Percentiles rank a stretch among this genome's conserved stretches.
phyloP scores from a whole-genome alignment of 2,797 vertebrate genomes.

The Salmo trutta region DNA sequence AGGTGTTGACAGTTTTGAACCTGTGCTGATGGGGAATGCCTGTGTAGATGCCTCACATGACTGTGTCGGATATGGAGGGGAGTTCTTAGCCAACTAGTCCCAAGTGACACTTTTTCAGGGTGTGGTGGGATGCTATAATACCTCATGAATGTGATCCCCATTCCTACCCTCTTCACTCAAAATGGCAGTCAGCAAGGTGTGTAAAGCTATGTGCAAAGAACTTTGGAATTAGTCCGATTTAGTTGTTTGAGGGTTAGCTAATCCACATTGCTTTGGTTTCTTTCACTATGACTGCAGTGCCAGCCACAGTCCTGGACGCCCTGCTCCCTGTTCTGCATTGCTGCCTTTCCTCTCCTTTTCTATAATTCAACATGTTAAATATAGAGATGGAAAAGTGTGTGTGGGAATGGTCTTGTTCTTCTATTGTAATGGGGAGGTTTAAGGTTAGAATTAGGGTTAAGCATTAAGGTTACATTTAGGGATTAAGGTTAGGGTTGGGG shows the following conservation, averaged over 20 bases:
- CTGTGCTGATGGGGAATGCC: slow-evolving; percentile 47
- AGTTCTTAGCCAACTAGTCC: not conserved
- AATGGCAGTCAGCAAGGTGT: no score
- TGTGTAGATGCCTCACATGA: not conserved
- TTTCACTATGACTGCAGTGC: not conserved
- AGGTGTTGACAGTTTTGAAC: not conserved
- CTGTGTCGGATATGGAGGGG: not conserved
- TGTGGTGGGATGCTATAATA: not conserved
- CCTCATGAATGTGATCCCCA: no score
- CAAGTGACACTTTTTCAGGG: no score
- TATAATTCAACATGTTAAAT: slow-evolving; percentile 51
- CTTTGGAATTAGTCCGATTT: not conserved
- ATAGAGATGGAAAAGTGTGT: slow-evolving; percentile 31
- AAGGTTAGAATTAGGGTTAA: no score
- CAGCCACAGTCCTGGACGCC: not conserved
- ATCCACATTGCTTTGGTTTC: not conserved
- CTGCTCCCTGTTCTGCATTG: not conserved
- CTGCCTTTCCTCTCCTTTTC: slow-evolving; percentile 30
- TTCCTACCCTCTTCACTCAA: no score
- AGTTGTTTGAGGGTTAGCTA: not conserved
- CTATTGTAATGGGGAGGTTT: no score
- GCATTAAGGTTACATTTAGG: no score
- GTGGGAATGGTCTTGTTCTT: not conserved
- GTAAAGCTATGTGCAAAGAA: not conserved
- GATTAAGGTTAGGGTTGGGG: no score